Conservation (phyloP, 2,797 vertebrate genomes). For the Neosalanx taihuensis region DNA sequence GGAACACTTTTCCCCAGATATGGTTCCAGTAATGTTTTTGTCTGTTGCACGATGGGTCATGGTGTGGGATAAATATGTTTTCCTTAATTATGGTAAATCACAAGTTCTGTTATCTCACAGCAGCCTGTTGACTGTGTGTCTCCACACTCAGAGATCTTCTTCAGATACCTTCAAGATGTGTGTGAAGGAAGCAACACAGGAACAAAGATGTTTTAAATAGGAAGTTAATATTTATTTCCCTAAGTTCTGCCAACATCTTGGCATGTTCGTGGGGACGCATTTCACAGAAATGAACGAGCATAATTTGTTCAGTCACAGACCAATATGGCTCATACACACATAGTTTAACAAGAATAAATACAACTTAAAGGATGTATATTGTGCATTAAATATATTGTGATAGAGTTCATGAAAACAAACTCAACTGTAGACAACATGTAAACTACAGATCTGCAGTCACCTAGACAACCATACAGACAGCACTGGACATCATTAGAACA, state of each 20-base stretch:
- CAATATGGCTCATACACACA: conserved; percentile 83
- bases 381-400: conserved; percentile 63
- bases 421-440: neutral
- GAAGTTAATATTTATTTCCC: conserved; percentile 75
- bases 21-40: too few species aligned
- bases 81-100: too few species aligned
- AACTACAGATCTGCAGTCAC: neutral
- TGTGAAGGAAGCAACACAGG: neutral
- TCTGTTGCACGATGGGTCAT: too few species aligned
- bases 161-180: neutral
- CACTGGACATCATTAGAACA: neutral
- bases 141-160: neutral
- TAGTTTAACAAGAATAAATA: conserved; percentile 84
- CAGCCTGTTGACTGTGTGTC: neutral
- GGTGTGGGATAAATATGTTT: too few species aligned
- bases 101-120: neutral
- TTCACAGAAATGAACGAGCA: conserved; percentile 88
- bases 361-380: conserved; percentile 60
- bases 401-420: conserved; percentile 4
- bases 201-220: conserved; percentile 52
- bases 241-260: conserved; percentile 77
- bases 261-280: conserved; percentile 76
- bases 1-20: too few species aligned
- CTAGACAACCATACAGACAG: neutral
- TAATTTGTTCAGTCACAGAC: conserved; percentile 66